Evolutionary conservation across 2,888 invertebrate genomes (phyloP).

Genomic region (Zele albiditarsus): DNA sequence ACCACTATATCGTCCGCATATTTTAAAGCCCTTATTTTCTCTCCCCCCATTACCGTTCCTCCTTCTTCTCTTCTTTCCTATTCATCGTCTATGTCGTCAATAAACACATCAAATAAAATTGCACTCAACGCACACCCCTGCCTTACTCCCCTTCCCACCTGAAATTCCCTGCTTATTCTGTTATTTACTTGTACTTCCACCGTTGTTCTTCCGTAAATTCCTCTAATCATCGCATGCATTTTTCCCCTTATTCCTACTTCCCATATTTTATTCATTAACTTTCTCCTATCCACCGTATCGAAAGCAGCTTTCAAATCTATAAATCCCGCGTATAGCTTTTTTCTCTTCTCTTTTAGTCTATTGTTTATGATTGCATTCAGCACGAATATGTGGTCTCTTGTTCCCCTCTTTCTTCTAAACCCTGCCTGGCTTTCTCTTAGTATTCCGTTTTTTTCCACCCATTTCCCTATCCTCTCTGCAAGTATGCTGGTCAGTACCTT

Average conservation of each 20-base stretch:
- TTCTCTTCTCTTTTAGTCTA: not conserved
- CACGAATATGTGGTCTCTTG: constrained; percentile 21
- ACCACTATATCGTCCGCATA: constrained; percentile 48
- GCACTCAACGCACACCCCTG: constrained; percentile 39
- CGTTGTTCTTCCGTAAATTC: not conserved
- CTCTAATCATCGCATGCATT: constrained; percentile 5
- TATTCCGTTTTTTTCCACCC: constrained; percentile 7
- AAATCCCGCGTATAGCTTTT: not conserved
- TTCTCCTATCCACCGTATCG: not conserved
- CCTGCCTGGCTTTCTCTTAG: constrained; percentile 3
- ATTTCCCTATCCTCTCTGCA: constrained; percentile 12
- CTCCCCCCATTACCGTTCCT: constrained; percentile 34
- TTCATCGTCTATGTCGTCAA: constrained; percentile 40
- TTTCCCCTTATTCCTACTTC: not conserved
- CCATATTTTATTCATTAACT: not conserved
- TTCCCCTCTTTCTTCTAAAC: not conserved
- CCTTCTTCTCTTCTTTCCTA: constrained; percentile 19
- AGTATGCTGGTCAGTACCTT: constrained; percentile 27
- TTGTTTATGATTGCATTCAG: constrained; percentile 9
- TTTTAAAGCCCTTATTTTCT: constrained; percentile 35
- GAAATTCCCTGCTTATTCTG: constrained; percentile 21
- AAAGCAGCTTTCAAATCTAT: constrained; percentile 1
- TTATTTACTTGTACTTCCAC: constrained; percentile 30
- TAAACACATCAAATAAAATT: constrained; percentile 33
- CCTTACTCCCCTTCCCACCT: constrained; percentile 32